These are phyloP conservation scores for Chelonia mydas DNA, from an alignment of 2,797 vertebrate species.

Conservation along the genomic window DNA sequence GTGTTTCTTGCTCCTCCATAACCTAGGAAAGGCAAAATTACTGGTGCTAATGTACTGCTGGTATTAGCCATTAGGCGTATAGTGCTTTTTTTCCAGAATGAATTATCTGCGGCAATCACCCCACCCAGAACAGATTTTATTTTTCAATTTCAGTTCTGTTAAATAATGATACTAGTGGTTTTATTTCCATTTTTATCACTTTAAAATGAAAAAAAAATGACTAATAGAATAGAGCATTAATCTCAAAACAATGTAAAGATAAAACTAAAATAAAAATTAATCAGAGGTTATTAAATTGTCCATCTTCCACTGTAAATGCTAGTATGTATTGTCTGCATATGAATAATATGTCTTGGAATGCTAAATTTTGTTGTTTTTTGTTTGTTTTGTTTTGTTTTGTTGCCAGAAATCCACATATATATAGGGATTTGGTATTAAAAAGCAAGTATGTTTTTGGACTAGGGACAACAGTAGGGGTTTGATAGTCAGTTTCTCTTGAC, in stretches of 20 bases:
- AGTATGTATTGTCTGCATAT: not conserved
- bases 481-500: not conserved
- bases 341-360: not conserved
- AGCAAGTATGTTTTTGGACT: not conserved
- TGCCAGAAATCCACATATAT: not conserved
- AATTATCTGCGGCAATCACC: not conserved
- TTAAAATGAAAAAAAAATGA: not conserved
- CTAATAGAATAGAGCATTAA: not conserved
- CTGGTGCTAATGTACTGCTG: not conserved
- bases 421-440: slow-evolving; percentile 5
- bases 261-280: not conserved
- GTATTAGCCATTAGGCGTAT: not conserved
- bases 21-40: not conserved
- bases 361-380: not conserved
- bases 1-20: not conserved
- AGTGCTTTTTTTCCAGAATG: not conserved
- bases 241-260: not conserved
- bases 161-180: not conserved
- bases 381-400: not conserved
- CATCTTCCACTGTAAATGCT: not conserved
- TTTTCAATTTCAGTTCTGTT: not conserved
- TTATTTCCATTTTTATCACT: rapidly evolving
- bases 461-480: not conserved
- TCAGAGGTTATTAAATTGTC: not conserved
- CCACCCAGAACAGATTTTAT: not conserved